Conservation (phyloP, 2,797 vertebrate species). For the Rachycentron canadum region DNA sequence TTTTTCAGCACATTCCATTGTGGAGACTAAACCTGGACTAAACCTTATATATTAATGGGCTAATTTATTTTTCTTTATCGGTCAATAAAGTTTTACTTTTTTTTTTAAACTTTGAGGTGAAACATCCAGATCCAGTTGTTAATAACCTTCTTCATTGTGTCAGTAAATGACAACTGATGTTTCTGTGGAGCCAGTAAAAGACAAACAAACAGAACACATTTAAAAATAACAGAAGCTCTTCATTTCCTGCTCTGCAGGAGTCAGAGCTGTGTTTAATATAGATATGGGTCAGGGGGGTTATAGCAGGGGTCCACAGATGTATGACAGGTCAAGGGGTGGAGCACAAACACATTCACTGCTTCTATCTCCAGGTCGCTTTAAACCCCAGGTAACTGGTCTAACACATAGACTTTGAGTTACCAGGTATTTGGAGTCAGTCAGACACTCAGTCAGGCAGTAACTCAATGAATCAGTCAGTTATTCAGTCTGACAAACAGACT, state of each 20-base stretch:
- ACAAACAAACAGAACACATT: background rate
- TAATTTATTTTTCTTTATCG: too few relatives aligned
- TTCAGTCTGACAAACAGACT: background rate
- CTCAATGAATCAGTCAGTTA: background rate
- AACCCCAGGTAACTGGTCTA: slow-evolving; percentile 2
- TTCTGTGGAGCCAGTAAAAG: too few relatives aligned
- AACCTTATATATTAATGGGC: too few relatives aligned
- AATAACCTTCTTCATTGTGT: too few relatives aligned
- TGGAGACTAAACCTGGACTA: too few relatives aligned
- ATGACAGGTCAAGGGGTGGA: background rate
- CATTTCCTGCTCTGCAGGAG: background rate
- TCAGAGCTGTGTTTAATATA: slow-evolving; percentile 28
- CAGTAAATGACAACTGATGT: too few relatives aligned
- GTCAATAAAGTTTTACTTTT: too few relatives aligned
- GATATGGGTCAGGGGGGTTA: slow-evolving; percentile 31
- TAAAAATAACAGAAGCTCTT: background rate
- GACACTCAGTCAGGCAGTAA: background rate
- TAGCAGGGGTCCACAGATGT: slow-evolving; percentile 1
- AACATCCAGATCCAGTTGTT: too few relatives aligned
- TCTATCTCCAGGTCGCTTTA: slow-evolving; percentile 37
- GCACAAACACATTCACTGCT: slow-evolving; percentile 23
- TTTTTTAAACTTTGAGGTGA: too few relatives aligned
- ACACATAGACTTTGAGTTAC: background rate
- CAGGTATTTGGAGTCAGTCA: slow-evolving; percentile 1
- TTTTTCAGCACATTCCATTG: too few relatives aligned